Evolutionary conservation across 2,113 vertebrate species (phyloP), one percentile per base, ranked within the genome.

Genomic region (Perca flavescens): DNA sequence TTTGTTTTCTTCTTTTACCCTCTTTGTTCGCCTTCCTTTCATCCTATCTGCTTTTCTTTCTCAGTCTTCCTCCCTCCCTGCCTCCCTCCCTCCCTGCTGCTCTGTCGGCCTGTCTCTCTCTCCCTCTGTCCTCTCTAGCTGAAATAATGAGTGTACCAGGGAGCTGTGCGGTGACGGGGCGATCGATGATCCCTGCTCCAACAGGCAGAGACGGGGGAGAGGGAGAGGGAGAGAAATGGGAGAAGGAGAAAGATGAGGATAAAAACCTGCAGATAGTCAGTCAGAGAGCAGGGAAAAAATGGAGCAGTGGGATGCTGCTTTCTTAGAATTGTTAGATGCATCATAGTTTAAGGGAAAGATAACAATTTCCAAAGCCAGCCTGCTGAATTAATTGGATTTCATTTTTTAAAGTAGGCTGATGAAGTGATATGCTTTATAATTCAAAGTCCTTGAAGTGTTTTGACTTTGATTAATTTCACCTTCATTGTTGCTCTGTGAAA

Each of bases 101-200:
- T 79, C 76, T 34, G 70, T 49, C 40, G 17, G 50, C 46, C 73
- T 77, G 64, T 36, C 46, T n/a, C 54, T 40, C 7, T 22, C 15
- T 40, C 12, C 64, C 68, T 85, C 86, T 84, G 74, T 91, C 89
- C 87, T 89, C 89, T 84, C 80, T 82, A 76, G 88, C 84, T 90
- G 90, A 92, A 92, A 93, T 93, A 93, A 94, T 94, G 92, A 94
- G 86, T 79, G 86, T 87, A 86, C 80, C 89, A 80, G 74, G 66
- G 92, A 91, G 84, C 87, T 88, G 84, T 84, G 88, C 46, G 15
- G 88, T 88, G 89, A 93, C 85, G 84, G 87, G 74, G 70, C 90
- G 85, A 93, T 93, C 92, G 79, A 93, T 94, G 92, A 93, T 90
- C 81, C 80, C 64, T 90, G 88, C 90, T 86, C 86, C 86, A 86